Base-by-base conservation (phyloP, 2,113 vertebrate genomes). In the Myotis davidii region DNA sequence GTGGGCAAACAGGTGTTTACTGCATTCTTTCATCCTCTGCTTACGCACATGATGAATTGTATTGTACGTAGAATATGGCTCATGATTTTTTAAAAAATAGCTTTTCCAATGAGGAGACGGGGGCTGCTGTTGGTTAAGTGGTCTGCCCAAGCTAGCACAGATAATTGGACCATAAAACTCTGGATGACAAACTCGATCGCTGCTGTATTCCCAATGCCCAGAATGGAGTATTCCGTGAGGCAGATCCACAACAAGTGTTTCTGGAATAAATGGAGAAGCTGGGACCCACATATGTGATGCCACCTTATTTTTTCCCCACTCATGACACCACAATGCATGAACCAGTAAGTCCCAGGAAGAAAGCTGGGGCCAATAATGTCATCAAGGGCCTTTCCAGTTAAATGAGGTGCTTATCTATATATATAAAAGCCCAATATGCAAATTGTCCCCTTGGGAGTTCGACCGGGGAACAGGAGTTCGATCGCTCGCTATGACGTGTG, bases 91-190 rank as follows among this genome's bases (percentile, higher is more conserved):
- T 13, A 76, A 91, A 88, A 81, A 27, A 42, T 72, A 50, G 14
- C 32, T 88, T 88, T 87, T 42, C 76, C 52, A 72, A 59, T 27
- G 25, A 94, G 39, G 79, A 90, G 94, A 77, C n/a, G 2, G 11
- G 11, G 34, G 12, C 39, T 85, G 34, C 42, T n/a, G 10, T 27
- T 89, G 27, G 37, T 13, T 74, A 29, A 67, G 1, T 23, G 52
- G 39, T 25, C 65, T 39, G 37, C 37, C 37, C 37, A 39, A 39
- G 37, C 37, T 65, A 69, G 39, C 73, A 78, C 6, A 77, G 32
- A 37, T 72, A 73, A 92, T 92, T 78, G 82, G 76, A 86, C 77
- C 29, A 73, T 59, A 78, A 85, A 88, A 76, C 5, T 65, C 50
- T 21, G 16, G n/a, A 59, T 59, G 85, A 45, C 45, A 76, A 17